Evolutionary conservation across 2,797 vertebrate genomes (phyloP).

Genomic region (Phaenicophaeus curvirostris): DNA sequence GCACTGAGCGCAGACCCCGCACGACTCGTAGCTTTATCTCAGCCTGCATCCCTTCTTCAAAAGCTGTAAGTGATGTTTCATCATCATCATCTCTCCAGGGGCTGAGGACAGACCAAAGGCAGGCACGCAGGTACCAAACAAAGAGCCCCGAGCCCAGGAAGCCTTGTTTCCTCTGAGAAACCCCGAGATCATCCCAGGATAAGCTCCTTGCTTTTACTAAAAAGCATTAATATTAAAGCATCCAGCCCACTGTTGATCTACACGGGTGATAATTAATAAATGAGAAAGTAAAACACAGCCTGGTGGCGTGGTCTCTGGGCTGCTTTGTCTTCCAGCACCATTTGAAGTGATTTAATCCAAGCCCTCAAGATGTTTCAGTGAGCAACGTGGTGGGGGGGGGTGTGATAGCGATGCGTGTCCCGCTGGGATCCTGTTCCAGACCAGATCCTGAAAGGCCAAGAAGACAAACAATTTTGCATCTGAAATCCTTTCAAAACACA

Average conservation of each 20-base stretch:
- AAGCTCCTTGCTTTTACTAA: not conserved
- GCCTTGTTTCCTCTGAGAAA: not conserved
- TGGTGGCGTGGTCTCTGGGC: not conserved
- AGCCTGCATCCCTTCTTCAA: not conserved
- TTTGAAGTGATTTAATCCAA: not conserved
- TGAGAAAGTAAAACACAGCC: not conserved
- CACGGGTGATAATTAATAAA: not conserved
- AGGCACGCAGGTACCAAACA: not conserved
- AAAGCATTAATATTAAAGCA: conserved; percentile 2
- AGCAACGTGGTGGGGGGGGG: fast-evolving
- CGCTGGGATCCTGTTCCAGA: not conserved
- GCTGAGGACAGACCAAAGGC: not conserved
- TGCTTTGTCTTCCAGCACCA: conserved; percentile 1
- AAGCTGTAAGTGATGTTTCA: not conserved
- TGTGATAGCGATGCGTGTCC: fast-evolving
- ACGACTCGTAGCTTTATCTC: not conserved
- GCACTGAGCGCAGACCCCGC: not conserved
- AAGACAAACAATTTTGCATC: not conserved
- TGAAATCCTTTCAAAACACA: not conserved
- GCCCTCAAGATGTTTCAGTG: not conserved
- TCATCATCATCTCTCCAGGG: not conserved
- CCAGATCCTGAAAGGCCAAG: not conserved
- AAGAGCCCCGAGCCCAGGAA: not conserved
- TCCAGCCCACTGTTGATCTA: not conserved
- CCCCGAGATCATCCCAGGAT: not conserved